A percentile compares a stretch with the other conserved stretches of the same genome.
Evolutionary conservation across 2,888 invertebrate species (phyloP).

Genomic region (Plagiodera versicolora): DNA sequence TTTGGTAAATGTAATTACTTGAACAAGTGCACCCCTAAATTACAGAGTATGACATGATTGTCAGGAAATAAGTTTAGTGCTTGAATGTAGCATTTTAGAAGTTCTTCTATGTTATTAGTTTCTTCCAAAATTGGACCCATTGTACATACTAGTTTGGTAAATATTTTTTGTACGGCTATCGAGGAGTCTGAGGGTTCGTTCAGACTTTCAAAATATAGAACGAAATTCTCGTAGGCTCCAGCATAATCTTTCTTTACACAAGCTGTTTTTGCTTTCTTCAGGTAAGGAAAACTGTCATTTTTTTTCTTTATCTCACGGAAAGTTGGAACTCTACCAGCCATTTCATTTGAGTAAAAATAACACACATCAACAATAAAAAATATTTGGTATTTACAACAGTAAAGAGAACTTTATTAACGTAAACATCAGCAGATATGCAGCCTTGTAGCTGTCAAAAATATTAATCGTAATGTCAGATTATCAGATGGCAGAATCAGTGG

Average conservation of each 20-base stretch:
- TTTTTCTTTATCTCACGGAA: conserved; percentile 31
- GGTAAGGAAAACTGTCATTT: conserved; percentile 32
- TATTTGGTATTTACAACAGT: too few species aligned
- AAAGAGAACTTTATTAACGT: too few species aligned
- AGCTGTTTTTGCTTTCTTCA: conserved; percentile 36
- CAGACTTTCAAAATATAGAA: conserved; percentile 40
- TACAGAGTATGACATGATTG: conserved; percentile 56
- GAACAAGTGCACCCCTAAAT: conserved; percentile 58
- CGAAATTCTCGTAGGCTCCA: conserved; percentile 38
- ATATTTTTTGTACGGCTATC: conserved; percentile 34
- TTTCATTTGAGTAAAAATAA: too few species aligned
- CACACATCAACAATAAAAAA: too few species aligned
- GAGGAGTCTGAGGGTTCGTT: conserved; percentile 32
- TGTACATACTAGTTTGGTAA: conserved; percentile 38
- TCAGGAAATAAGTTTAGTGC: conserved; percentile 56
- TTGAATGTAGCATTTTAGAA: conserved; percentile 52
- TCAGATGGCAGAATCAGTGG: too few species aligned
- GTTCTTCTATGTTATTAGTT: conserved; percentile 46
- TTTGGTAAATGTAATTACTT: conserved; percentile 49
- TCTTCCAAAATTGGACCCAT: conserved; percentile 43
- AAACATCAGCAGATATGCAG: too few species aligned
- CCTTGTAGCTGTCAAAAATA: too few species aligned
- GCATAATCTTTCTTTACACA: conserved; percentile 34
- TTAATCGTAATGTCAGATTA: too few species aligned
- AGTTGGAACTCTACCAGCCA: conserved; percentile 35